Conservation (phyloP, 2,113 vertebrate species). For the Candoia aspera region DNA sequence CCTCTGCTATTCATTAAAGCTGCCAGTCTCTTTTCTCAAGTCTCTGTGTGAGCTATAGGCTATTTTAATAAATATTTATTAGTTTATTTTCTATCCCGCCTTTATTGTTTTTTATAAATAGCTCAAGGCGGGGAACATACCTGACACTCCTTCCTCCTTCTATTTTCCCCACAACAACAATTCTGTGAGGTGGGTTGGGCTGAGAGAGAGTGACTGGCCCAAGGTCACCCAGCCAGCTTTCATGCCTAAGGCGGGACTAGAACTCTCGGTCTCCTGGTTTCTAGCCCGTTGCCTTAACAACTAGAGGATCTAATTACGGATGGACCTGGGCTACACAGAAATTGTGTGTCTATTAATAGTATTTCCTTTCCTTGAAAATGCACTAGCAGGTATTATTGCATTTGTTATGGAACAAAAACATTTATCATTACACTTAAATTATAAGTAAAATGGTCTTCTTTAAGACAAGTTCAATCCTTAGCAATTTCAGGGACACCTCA, state of each 20-base stretch:
- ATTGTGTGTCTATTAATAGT: conserved; percentile 3
- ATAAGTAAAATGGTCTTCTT: background rate
- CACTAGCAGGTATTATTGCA: conserved; percentile 5
- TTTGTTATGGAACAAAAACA: conserved; percentile 20
- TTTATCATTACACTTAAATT: background rate
- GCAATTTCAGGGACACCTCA: background rate
- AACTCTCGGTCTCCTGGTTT: too few relatives aligned
- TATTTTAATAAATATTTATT: background rate
- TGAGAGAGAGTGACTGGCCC: too few relatives aligned
- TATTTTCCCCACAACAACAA: too few relatives aligned
- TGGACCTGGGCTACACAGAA: background rate
- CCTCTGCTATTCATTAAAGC: background rate
- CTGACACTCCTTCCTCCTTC: too few relatives aligned
- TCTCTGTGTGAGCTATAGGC: background rate
- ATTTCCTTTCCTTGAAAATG: conserved; percentile 5
- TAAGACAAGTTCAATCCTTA: background rate
- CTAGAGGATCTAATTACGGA: background rate
- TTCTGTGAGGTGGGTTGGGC: too few relatives aligned
- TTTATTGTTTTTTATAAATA: too few relatives aligned
- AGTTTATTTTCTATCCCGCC: too few relatives aligned
- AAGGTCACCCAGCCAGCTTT: too few relatives aligned
- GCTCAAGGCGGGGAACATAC: too few relatives aligned
- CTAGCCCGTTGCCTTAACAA: too few relatives aligned
- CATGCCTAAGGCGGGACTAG: too few relatives aligned
- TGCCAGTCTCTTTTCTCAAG: background rate